Evolutionary conservation across 2,797 vertebrate genomes (phyloP).

Genomic region (Okamejei kenojei): DNA sequence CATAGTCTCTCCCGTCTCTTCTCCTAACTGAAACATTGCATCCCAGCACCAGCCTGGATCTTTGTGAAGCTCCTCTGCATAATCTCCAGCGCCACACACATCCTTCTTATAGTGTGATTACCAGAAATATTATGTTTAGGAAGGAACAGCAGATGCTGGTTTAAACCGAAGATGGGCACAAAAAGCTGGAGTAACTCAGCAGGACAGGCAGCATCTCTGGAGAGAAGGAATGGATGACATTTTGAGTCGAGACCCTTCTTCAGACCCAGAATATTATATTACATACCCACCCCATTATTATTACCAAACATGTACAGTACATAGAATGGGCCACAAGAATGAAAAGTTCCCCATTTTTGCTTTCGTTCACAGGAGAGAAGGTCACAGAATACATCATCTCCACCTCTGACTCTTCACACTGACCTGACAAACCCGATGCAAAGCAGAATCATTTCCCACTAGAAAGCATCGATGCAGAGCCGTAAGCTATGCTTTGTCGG

Average conservation of each 20-base stretch:
- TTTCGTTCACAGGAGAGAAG: neutral
- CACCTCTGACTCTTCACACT: slow-evolving; percentile 28
- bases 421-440: neutral
- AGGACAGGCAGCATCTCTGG: too few species aligned
- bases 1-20: neutral
- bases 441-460: neutral
- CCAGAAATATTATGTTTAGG: neutral
- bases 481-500: neutral
- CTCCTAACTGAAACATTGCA: neutral
- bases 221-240: too few species aligned
- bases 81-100: neutral
- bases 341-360: neutral
- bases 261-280: neutral
- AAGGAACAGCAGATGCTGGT: too few species aligned
- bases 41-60: neutral
- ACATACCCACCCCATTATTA: neutral
- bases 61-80: neutral
- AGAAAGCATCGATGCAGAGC: slow-evolving; percentile 16
- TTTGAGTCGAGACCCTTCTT: too few species aligned
- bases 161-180: too few species aligned
- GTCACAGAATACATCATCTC: slow-evolving; percentile 24
- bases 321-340: neutral
- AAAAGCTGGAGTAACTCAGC: too few species aligned
- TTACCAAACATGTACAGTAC: neutral
- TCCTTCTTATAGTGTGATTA: neutral